Evolutionary conservation across 2,888 invertebrate species (phyloP).

Genomic region (Philonicus albiceps): DNA sequence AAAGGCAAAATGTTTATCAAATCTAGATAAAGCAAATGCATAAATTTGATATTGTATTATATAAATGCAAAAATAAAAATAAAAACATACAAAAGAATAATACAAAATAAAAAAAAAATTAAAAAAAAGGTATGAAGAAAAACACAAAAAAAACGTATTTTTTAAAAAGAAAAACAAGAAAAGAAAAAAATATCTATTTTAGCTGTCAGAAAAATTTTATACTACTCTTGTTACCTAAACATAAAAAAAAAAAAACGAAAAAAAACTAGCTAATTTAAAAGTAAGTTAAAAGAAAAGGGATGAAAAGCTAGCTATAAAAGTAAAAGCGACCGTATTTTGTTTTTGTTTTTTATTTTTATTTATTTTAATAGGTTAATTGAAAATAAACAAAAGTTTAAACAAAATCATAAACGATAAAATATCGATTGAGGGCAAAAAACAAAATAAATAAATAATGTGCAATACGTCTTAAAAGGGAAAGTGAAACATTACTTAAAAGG

Average conservation of each 20-base stretch:
- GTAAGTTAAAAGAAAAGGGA: conserved; percentile 35
- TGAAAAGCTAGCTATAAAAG: conserved; percentile 13
- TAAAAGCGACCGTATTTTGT: no score
- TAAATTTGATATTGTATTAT: conserved; percentile 31
- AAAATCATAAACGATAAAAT: background rate
- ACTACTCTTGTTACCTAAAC: conserved; percentile 49
- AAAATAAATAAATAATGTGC: conserved; percentile 37
- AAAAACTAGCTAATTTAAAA: conserved; percentile 47
- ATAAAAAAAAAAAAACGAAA: no score
- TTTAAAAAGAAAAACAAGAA: conserved; percentile 37
- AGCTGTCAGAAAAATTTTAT: conserved; percentile 49
- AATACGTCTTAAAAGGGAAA: conserved; percentile 42
- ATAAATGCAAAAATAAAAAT: conserved; percentile 14
- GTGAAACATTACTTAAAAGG: background rate
- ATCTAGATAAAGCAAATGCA: conserved; percentile 40
- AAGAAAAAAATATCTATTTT: conserved; percentile 47
- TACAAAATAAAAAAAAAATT: background rate
- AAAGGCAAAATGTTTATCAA: conserved; percentile 45
- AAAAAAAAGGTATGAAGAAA: no score
- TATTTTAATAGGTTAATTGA: conserved; percentile 33
- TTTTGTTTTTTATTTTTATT: no score
- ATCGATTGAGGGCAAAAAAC: background rate
- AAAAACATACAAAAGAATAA: conserved; percentile 23
- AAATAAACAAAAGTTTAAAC: conserved; percentile 9
- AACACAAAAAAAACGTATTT: conserved; percentile 18